Base-by-base conservation (phyloP, 2,797 vertebrate species). In the Picus viridis region DNA sequence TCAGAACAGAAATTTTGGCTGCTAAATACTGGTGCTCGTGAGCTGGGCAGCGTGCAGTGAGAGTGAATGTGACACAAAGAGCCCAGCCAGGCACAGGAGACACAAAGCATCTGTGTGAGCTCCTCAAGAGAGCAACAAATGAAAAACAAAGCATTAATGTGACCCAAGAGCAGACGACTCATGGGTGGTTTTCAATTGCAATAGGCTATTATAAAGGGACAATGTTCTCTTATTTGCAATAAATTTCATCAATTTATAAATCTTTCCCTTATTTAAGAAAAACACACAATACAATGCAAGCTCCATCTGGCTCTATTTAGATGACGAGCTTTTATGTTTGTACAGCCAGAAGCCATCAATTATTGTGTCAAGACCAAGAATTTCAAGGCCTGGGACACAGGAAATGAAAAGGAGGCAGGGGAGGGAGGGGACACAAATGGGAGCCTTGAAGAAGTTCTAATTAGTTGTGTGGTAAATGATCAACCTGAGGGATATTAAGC, bases 291-390 rank as follows among this genome's bases (percentile, higher is more conserved):
- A 80, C 67, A 93, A 71, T 72, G 36, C 71, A 68, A 92, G 80
- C 77, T 94, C 90, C 95, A 94, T 93, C 94, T 96, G 91, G 64
- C 58, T 89, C 70, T 88, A 39, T 83, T 93, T 96, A 86, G 57
- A 89, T 73, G 93, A 49, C 68, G 92, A 73, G 30, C 59, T 70
- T 83, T 88, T 78, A 39, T 85, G 56, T 94, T 94, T 95, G 89
- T 76, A 85, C 81, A 92, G 75, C 45, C 67, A 94, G 82, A 86
- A 93, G 27, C 81, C 84, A 91, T 88, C 83, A 94, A 73, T 86
- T 93, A 92, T 7, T 7, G 2, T 73, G 72, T 68, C 77, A 68
- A 82, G 64, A 68, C 41, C 74, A 54, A 75, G 58, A 58, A 76
- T 90, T 89, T 93, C 89, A 89, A 92, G 85, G 92, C 54, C 68